Percentiles rank a stretch among this genome's conserved stretches.
These are phyloP conservation scores for Colossoma macropomum DNA, from an alignment of 2,113 vertebrate species.

Conservation along the genomic window DNA sequence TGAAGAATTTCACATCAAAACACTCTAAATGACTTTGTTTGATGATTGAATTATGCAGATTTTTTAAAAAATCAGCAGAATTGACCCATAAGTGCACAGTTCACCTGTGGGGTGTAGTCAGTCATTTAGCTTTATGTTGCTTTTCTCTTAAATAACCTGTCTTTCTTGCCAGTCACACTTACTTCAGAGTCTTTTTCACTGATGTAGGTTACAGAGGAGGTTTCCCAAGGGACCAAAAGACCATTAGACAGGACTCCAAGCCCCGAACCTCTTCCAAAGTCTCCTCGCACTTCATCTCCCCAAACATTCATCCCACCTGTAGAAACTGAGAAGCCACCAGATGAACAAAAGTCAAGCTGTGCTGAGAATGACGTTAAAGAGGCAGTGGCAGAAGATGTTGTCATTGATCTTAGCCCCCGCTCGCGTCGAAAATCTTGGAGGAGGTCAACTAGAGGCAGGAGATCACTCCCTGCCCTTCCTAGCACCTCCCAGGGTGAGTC, in stretches of 20 bases:
- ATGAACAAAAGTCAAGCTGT: slow-evolving; percentile 23
- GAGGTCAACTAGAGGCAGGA: slow-evolving; percentile 71
- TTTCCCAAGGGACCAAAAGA: slow-evolving; percentile 59
- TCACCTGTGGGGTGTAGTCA: too few relatives aligned
- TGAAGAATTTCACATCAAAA: too few relatives aligned
- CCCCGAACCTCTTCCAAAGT: slow-evolving; percentile 65
- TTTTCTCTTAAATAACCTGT: too few relatives aligned
- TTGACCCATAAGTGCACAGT: too few relatives aligned
- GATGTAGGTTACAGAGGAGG: slow-evolving; percentile 44
- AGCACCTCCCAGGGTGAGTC: slow-evolving; percentile 69
- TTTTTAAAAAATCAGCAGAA: too few relatives aligned
- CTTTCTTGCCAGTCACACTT: not conserved
- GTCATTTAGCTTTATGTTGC: too few relatives aligned
- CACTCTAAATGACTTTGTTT: too few relatives aligned
- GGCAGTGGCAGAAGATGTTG: slow-evolving; percentile 24
- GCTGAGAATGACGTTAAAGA: slow-evolving; percentile 13
- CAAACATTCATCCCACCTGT: not conserved
- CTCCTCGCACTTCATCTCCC: slow-evolving; percentile 56
- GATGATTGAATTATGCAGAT: too few relatives aligned
- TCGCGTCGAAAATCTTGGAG: slow-evolving; percentile 76
- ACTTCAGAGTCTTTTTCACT: not conserved
- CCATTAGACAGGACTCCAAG: slow-evolving; percentile 51
- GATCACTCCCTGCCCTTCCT: slow-evolving; percentile 72
- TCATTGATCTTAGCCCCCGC: slow-evolving; percentile 46
- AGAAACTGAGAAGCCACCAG: slow-evolving; percentile 25